These are phyloP conservation scores for Passer domesticus DNA, from an alignment of 2,113 vertebrate genomes.

Conservation along the genomic window DNA sequence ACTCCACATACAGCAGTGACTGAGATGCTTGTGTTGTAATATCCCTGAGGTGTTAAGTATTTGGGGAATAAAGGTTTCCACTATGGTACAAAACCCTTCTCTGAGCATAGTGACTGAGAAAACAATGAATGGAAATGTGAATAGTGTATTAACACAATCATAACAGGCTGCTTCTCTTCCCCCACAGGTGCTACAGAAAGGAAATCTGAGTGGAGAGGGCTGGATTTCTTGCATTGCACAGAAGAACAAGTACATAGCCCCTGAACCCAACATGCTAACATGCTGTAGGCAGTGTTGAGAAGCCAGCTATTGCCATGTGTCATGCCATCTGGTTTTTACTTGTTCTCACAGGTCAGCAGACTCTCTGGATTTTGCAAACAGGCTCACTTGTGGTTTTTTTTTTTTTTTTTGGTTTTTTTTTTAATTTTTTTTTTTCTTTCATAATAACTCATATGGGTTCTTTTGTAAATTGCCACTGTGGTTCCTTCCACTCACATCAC, in stretches of 20 bases:
- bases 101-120: neutral
- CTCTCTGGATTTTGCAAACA: neutral
- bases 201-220: neutral
- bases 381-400: neutral
- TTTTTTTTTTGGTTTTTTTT: neutral
- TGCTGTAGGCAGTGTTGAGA: neutral
- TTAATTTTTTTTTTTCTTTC: neutral
- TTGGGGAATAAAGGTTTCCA: neutral
- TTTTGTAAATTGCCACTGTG: conserved; percentile 1
- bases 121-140: neutral
- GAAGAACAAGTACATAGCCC: neutral
- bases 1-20: neutral
- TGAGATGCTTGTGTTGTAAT: neutral
- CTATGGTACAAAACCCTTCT: neutral
- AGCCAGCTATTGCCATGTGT: neutral
- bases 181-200: neutral
- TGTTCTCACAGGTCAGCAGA: neutral
- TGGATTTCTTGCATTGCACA: neutral
- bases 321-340: neutral
- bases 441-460: neutral
- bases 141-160: neutral
- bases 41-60: neutral
- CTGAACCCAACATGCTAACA: neutral
- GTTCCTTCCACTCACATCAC: conserved; percentile 16
- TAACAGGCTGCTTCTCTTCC: neutral